phyloP scores from a whole-genome alignment of 2,888 invertebrate species.

The Anoncus sp. region DNA sequence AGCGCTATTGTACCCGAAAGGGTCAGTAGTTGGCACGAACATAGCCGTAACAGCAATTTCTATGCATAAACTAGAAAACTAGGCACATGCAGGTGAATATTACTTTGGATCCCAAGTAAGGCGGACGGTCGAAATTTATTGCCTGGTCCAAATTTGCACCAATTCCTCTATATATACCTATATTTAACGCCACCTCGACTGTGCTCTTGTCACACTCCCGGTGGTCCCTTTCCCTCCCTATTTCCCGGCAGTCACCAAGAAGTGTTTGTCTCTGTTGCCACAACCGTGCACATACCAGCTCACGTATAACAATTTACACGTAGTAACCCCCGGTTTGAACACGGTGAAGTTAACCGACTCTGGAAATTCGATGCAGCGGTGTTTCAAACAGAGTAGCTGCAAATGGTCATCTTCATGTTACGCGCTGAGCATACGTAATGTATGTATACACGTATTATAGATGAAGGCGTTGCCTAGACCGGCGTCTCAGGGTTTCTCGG shows the following conservation, averaged over 20 bases:
- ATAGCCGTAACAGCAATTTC: too few relatives aligned
- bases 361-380: not conserved
- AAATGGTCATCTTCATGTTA: conserved; percentile 17
- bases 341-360: conserved; percentile 5
- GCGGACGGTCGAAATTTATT: too few relatives aligned
- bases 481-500: conserved; percentile 49
- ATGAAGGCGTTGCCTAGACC: conserved; percentile 26
- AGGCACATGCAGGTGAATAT: not conserved
- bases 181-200: conserved; percentile 7
- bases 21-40: too few relatives aligned
- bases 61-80: too few relatives aligned
- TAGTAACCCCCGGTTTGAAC: not conserved
- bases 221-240: conserved; percentile 26
- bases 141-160: not conserved
- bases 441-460: conserved; percentile 16
- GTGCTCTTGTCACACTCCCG: conserved; percentile 46
- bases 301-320: conserved; percentile 33
- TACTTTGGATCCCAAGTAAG: too few relatives aligned
- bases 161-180: conserved; percentile 1
- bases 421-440: conserved; percentile 1
- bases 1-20: too few relatives aligned
- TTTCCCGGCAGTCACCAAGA: conserved; percentile 23
- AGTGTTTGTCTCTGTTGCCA: conserved; percentile 31
- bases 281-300: conserved; percentile 8
- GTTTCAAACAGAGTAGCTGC: not conserved